These are phyloP conservation scores for Saxicola maurus DNA, from an alignment of 2,797 vertebrate genomes.

Conservation along the genomic window DNA sequence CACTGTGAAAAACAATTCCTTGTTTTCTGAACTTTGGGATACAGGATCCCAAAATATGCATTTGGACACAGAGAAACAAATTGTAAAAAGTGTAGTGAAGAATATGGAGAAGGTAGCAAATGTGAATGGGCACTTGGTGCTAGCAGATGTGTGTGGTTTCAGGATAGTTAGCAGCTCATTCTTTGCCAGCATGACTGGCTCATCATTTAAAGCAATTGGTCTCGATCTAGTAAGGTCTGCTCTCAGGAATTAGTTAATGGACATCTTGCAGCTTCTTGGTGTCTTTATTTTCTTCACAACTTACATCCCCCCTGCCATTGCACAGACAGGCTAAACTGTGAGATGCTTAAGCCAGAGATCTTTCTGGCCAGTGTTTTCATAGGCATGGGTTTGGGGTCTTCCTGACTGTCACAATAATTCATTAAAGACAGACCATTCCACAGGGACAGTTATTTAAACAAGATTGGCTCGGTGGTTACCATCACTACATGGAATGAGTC, in stretches of 20 bases:
- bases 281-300: neutral
- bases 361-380: neutral
- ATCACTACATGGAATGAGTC: neutral
- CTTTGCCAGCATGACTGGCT: neutral
- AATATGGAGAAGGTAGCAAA: neutral
- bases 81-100: neutral
- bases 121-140: neutral
- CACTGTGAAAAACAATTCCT: neutral
- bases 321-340: neutral
- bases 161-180: fast-evolving
- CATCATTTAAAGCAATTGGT: neutral
- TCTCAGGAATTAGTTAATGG: neutral
- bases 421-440: neutral
- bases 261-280: neutral
- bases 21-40: neutral
- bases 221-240: neutral
- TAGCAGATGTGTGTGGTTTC: fast-evolving
- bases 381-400: neutral
- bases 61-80: neutral
- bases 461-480: neutral
- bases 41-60: neutral
- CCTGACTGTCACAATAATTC: neutral
- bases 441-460: neutral
- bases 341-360: neutral
- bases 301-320: neutral